These are phyloP conservation scores for Catocala sponsa DNA, from an alignment of 2,888 invertebrate species.

Conservation along the genomic window DNA sequence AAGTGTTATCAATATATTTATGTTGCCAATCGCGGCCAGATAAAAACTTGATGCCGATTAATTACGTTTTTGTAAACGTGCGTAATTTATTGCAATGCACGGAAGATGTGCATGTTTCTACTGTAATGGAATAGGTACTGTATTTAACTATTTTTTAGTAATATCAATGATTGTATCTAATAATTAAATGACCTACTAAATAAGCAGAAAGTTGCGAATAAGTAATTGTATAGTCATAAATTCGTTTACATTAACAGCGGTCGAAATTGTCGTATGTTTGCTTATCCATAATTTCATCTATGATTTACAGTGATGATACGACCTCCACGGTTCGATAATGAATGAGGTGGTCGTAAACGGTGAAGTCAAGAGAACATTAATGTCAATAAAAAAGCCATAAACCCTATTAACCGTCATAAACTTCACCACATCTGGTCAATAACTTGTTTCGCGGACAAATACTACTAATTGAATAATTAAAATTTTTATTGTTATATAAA, in stretches of 20 bases:
- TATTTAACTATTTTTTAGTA: constrained; percentile 20
- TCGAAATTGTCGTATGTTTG: constrained; percentile 57
- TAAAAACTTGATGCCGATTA: constrained; percentile 68
- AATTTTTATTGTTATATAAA: constrained; percentile 49
- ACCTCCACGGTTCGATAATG: constrained; percentile 85
- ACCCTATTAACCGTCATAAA: constrained; percentile 86
- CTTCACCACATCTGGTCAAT: constrained; percentile 84
- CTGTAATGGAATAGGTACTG: constrained; percentile 8
- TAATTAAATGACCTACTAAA: background rate
- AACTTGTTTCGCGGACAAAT: constrained; percentile 82
- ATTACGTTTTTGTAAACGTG: constrained; percentile 60
- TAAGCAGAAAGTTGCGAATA: constrained; percentile 37
- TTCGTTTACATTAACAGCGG: constrained; percentile 53
- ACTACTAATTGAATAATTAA: constrained; percentile 78
- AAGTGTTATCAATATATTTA: constrained; percentile 59
- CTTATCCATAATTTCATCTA: constrained; percentile 72
- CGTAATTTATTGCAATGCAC: constrained; percentile 58
- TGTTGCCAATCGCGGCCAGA: constrained; percentile 57
- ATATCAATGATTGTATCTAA: background rate
- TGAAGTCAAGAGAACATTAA: constrained; percentile 85
- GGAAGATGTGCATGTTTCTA: constrained; percentile 23
- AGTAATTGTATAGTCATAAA: constrained; percentile 64
- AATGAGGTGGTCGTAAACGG: constrained; percentile 85
- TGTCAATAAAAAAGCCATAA: constrained; percentile 88
- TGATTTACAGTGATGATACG: constrained; percentile 84